Evolutionary conservation across 2,113 vertebrate genomes (phyloP).

Genomic region (Lagenorhynchus albirostris): DNA sequence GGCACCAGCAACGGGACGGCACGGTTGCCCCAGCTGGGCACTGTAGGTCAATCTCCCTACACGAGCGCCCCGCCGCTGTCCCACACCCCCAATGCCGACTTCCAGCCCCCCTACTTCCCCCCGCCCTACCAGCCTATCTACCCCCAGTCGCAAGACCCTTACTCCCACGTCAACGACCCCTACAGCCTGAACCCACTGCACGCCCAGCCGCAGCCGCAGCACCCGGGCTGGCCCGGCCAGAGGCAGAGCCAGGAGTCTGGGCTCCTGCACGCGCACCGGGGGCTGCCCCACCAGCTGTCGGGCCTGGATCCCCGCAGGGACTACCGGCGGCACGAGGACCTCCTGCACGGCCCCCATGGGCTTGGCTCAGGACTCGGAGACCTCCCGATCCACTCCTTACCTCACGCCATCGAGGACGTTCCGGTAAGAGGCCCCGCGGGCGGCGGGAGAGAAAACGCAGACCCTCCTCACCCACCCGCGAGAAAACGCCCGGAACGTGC

Average conservation of each 20-base stretch:
- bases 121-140: constrained; percentile 98
- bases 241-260: constrained; percentile 95
- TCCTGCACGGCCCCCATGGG: constrained; percentile 95
- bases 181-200: constrained; percentile 98
- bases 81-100: constrained; percentile 96
- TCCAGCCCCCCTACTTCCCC: constrained; percentile 96
- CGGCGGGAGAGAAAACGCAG: background rate
- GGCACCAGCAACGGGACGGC: constrained; percentile 97
- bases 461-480: background rate
- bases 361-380: constrained; percentile 95
- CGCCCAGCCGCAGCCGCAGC: constrained; percentile 95
- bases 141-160: constrained; percentile 98
- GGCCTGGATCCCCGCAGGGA: constrained; percentile 91
- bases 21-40: constrained; percentile 95
- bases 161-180: constrained; percentile 98
- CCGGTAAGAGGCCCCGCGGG: constrained; percentile 87
- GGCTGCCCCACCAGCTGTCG: constrained; percentile 95
- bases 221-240: constrained; percentile 97
- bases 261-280: constrained; percentile 95
- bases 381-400: constrained; percentile 96
- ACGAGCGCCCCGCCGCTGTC: constrained; percentile 96
- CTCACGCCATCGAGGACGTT: constrained; percentile 98
- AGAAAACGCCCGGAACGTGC: background rate
- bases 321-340: constrained; percentile 95
- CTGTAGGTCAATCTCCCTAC: constrained; percentile 97